Evolutionary conservation across 1,140 invertebrate species (phyloP).

Genomic region (Brachionus plicatilis): DNA sequence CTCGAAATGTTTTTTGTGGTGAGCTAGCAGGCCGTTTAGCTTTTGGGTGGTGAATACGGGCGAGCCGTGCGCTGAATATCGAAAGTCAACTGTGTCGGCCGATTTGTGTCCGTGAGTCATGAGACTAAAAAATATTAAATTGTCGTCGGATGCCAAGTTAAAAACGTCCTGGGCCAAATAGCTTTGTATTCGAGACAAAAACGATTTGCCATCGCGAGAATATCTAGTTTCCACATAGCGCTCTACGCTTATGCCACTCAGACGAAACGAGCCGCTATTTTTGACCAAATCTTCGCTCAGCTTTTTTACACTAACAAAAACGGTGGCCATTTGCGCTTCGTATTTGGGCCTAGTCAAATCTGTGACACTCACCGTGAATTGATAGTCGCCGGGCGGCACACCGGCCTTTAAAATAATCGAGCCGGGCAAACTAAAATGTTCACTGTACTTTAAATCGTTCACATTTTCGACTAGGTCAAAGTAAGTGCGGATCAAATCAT

Average conservation of each 20-base stretch:
- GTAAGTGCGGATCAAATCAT: not conserved
- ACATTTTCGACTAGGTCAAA: conserved; percentile 30
- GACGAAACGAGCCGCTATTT: conserved; percentile 29
- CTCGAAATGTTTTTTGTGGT: conserved; percentile 75
- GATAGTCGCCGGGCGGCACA: not conserved
- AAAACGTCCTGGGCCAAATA: not conserved
- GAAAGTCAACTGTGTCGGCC: conserved; percentile 63
- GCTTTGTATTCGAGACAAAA: not conserved
- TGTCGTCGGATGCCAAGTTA: not conserved
- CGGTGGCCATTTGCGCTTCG: not conserved
- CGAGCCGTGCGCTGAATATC: conserved; percentile 88
- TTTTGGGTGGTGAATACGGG: conserved; percentile 89
- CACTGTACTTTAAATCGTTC: not conserved
- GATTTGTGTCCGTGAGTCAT: not conserved
- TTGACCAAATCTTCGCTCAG: not conserved
- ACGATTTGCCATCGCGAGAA: not conserved
- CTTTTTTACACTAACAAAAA: not conserved
- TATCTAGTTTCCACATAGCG: conserved; percentile 15
- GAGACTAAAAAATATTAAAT: conserved; percentile 33
- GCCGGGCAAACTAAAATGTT: not conserved
- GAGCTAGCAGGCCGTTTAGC: conserved; percentile 84
- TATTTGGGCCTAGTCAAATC: conserved; percentile 16
- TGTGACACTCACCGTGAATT: conserved; percentile 24
- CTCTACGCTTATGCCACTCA: not conserved
- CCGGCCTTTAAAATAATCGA: conserved; percentile 27